These are phyloP conservation scores for Pseudomyrmex sp. DNA, from an alignment of 1,140 invertebrate genomes.

Conservation along the genomic window DNA sequence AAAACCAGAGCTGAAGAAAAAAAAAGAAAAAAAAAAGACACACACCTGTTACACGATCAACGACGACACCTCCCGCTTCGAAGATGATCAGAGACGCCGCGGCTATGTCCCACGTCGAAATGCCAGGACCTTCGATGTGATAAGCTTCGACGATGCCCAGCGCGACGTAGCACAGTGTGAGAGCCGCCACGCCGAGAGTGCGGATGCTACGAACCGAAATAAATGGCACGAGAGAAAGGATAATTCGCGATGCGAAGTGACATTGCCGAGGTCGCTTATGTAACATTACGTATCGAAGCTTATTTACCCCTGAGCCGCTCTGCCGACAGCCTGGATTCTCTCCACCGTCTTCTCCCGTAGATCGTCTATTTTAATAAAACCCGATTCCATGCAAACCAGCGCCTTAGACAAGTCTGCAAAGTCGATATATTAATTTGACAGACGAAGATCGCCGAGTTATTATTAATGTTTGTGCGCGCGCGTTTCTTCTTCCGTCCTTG, in stretches of 20 bases:
- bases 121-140: conserved; percentile 92
- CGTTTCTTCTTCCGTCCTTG: conserved; percentile 27
- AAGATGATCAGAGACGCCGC: conserved; percentile 90
- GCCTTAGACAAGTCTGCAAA: conserved; percentile 78
- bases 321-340: conserved; percentile 75
- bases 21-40: conserved; percentile 60
- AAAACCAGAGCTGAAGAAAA: not conserved
- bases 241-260: not conserved
- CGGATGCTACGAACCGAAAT: conserved; percentile 86
- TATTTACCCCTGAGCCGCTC: conserved; percentile 79
- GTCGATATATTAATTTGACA: not conserved
- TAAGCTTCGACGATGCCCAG: conserved; percentile 90
- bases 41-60: conserved; percentile 89
- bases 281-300: conserved; percentile 1
- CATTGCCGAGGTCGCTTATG: not conserved
- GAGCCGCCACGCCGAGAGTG: conserved; percentile 90
- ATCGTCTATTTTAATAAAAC: conserved; percentile 79
- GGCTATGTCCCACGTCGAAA: conserved; percentile 92
- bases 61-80: conserved; percentile 92
- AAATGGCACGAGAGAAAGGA: conserved; percentile 12
- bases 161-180: conserved; percentile 91
- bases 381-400: conserved; percentile 79
- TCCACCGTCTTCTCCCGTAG: conserved; percentile 78
- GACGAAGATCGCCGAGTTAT: not conserved
- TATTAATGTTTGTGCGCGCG: not conserved